These are phyloP conservation scores for Stegophylla sp. DNA, from an alignment of 2,888 invertebrate genomes.

Conservation along the genomic window DNA sequence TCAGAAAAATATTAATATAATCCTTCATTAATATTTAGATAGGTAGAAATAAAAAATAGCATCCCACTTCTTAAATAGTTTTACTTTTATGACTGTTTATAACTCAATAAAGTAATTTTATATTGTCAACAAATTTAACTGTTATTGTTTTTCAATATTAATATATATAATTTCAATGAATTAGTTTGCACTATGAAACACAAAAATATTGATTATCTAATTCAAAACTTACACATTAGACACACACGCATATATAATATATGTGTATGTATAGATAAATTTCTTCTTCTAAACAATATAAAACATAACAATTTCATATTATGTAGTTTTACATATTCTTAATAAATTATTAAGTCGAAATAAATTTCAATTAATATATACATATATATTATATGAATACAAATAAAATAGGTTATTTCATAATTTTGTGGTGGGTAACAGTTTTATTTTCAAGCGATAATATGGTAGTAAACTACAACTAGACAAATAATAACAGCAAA, in stretches of 20 bases:
- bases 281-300: slow-evolving; percentile 31
- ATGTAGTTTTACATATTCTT: slow-evolving; percentile 15
- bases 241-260: neutral
- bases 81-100: no score
- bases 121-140: no score
- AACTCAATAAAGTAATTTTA: no score
- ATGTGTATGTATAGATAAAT: neutral
- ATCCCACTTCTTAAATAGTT: no score
- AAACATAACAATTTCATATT: slow-evolving; percentile 23
- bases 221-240: slow-evolving; percentile 21
- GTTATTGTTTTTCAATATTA: no score
- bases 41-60: no score
- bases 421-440: slow-evolving; percentile 35
- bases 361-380: neutral
- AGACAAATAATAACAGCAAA: slow-evolving; percentile 26
- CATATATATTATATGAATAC: slow-evolving; percentile 28
- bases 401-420: slow-evolving; percentile 28
- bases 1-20: no score
- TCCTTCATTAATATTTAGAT: no score
- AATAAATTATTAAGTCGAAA: slow-evolving; percentile 39
- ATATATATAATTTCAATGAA: neutral
- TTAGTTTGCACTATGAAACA: slow-evolving; percentile 2
- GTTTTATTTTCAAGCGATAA: slow-evolving; percentile 33
- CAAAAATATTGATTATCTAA: slow-evolving; percentile 34
- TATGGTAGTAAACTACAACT: neutral